Conservation (phyloP, 2,113 vertebrate genomes). For the Corydoras sp. region DNA sequence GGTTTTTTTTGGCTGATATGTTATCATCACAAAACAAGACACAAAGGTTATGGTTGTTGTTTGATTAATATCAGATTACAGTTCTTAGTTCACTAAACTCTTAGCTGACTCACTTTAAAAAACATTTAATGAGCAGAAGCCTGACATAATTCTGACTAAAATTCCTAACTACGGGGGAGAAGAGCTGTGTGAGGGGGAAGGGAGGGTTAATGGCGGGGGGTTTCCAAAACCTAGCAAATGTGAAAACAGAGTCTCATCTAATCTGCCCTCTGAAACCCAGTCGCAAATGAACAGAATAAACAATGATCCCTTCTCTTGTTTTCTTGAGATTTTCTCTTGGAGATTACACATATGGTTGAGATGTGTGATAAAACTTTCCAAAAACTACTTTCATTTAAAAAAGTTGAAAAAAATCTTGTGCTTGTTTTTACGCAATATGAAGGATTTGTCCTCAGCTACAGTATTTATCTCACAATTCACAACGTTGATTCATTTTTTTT, state of each 20-base stretch:
- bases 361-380: background rate
- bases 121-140: constrained; percentile 24
- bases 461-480: too few species aligned
- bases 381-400: background rate
- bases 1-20: too few species aligned
- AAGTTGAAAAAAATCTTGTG: too few species aligned
- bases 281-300: constrained; percentile 47
- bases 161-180: constrained; percentile 48
- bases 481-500: too few species aligned
- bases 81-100: too few species aligned
- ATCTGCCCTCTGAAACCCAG: constrained; percentile 16
- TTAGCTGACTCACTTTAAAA: constrained; percentile 34
- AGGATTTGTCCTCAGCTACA: too few species aligned
- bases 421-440: too few species aligned
- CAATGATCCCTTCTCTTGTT: constrained; percentile 26
- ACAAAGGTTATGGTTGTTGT: too few species aligned
- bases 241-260: constrained; percentile 33
- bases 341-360: constrained; percentile 36
- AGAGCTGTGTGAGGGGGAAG: constrained; percentile 25
- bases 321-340: constrained; percentile 28
- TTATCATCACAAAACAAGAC: too few species aligned
- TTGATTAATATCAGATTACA: too few species aligned
- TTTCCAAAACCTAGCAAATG: constrained; percentile 46
- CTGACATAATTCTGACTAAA: constrained; percentile 25
- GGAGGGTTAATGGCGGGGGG: constrained; percentile 37